Evolutionary conservation across 2,888 invertebrate species (phyloP).

Genomic region (Pristionchus japonicus): DNA sequence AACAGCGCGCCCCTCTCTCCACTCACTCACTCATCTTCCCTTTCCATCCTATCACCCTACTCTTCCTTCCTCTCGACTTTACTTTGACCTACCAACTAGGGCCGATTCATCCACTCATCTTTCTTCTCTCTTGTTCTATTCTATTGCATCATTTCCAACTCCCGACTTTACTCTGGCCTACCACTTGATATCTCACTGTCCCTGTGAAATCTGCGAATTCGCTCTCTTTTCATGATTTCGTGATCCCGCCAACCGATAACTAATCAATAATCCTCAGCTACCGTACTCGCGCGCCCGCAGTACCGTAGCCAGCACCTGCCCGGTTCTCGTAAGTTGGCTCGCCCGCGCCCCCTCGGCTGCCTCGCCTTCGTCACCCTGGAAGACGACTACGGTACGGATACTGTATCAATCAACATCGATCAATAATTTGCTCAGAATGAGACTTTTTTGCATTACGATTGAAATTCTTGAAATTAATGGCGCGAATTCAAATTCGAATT

Average conservation of each 20-base stretch:
- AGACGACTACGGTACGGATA: conserved; percentile 45
- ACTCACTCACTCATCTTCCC: neutral
- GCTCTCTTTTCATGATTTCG: neutral
- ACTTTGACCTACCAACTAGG: neutral
- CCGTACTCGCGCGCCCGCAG: conserved; percentile 46
- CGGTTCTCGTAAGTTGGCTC: conserved; percentile 44
- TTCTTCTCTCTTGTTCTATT: neutral
- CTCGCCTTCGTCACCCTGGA: conserved; percentile 47
- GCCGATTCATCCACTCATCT: no score
- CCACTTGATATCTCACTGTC: neutral
- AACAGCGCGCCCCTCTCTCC: neutral
- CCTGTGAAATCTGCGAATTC: no score
- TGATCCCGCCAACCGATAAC: no score
- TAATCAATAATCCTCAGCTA: conserved; percentile 39
- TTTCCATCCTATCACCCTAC: neutral
- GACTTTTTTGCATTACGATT: neutral
- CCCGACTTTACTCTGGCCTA: neutral
- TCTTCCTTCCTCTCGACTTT: neutral
- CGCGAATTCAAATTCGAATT: neutral
- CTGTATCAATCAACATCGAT: neutral
- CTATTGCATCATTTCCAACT: neutral
- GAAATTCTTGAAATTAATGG: neutral
- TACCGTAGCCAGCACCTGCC: conserved; percentile 39
- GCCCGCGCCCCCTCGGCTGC: conserved; percentile 42
- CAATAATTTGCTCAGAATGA: neutral